Evolutionary conservation across 2,888 invertebrate genomes (phyloP).

Genomic region (Drosophila setosimentum): DNA sequence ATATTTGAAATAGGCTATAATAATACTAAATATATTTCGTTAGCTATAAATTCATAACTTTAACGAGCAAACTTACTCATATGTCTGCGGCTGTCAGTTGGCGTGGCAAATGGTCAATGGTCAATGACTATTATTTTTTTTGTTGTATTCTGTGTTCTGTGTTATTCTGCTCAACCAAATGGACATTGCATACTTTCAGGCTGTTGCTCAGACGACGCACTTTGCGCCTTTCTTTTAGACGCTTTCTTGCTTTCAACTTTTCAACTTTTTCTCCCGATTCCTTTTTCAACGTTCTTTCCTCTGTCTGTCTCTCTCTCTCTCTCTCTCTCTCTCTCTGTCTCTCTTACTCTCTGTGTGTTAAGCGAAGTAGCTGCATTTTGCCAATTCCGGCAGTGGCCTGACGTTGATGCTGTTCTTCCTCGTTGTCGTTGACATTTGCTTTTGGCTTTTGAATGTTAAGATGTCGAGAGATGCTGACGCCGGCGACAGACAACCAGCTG

Average conservation of each 20-base stretch:
- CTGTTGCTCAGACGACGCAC: conserved; percentile 62
- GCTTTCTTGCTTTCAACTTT: conserved; percentile 8
- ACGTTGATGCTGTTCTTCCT: conserved; percentile 60
- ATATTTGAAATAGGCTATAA: no score
- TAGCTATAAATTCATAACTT: conserved; percentile 26
- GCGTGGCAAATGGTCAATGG: conserved; percentile 72
- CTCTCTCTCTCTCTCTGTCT: conserved; percentile 16
- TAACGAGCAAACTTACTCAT: no score
- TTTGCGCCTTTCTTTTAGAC: conserved; percentile 26
- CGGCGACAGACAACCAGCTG: conserved; percentile 54
- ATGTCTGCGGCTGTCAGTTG: conserved; percentile 45
- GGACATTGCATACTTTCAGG: conserved; percentile 65
- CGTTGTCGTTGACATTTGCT: conserved; percentile 68
- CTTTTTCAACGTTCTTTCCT: not conserved
- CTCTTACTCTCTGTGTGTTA: conserved; percentile 4
- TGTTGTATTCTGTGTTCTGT: not conserved
- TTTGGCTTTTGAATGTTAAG: conserved; percentile 78
- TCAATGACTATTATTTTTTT: conserved; percentile 44
- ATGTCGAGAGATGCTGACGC: conserved; percentile 76
- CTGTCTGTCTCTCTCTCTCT: conserved; percentile 10
- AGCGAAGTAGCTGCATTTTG: conserved; percentile 76
- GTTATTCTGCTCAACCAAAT: conserved; percentile 4
- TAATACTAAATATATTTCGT: not conserved
- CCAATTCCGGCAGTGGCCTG: conserved; percentile 71
- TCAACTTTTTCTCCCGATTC: conserved; percentile 20